These are phyloP conservation scores for Notarius lentiginosus DNA, from an alignment of 2,113 vertebrate species.

Conservation along the genomic window DNA sequence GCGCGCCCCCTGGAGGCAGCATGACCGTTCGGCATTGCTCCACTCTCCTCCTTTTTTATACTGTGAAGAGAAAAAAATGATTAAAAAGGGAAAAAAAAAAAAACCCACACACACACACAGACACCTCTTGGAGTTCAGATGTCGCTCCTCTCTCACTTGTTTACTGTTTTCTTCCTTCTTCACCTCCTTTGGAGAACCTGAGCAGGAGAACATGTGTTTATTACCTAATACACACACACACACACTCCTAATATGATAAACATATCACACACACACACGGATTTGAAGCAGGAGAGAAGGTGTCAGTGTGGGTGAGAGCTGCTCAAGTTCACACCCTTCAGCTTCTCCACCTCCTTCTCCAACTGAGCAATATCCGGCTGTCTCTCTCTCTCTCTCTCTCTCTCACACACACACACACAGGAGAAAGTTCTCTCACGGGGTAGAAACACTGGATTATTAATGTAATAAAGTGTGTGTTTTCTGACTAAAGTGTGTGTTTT, in stretches of 20 bases:
- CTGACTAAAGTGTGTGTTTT: not conserved
- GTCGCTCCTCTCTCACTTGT: conserved; percentile 80
- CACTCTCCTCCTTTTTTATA: conserved; percentile 89
- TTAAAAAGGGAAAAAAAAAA: no score
- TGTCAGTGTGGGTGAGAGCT: conserved; percentile 83
- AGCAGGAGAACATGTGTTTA: not conserved
- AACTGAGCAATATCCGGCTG: conserved; percentile 91
- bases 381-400: not conserved
- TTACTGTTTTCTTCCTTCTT: conserved; percentile 85
- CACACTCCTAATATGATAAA: no score
- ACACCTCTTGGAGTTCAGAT: conserved; percentile 83
- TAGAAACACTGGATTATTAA: not conserved
- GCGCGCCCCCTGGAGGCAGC: conserved; percentile 82
- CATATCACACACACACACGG: conserved; percentile 66
- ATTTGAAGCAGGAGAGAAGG: conserved; percentile 91
- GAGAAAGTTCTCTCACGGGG: not conserved
- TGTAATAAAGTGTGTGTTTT: not conserved
- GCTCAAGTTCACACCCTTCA: conserved; percentile 91
- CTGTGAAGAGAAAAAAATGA: conserved; percentile 59
- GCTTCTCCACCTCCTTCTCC: conserved; percentile 92
- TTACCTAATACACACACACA: conserved; percentile 38
- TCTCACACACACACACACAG: not conserved
- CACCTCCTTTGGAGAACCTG: conserved; percentile 85
- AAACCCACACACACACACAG: conserved; percentile 36
- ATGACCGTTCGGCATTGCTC: conserved; percentile 72